phyloP scores from a whole-genome alignment of 2,113 vertebrate genomes.

The Euleptes europaea region DNA sequence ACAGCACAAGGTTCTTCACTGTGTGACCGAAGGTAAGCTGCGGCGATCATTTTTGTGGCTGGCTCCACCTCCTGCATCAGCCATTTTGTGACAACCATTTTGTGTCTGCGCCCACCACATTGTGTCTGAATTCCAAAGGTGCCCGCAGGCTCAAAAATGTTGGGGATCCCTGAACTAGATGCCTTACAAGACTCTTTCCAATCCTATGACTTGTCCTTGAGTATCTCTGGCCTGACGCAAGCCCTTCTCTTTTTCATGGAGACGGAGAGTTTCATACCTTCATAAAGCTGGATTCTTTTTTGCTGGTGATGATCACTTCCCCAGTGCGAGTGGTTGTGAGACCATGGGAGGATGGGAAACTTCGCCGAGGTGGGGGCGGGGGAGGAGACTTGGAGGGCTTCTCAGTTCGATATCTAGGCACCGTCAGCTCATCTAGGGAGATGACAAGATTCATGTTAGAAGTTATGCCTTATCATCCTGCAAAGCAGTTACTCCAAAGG shows the following conservation, averaged over 20 bases:
- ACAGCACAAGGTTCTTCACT: no score
- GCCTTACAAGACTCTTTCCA: neutral
- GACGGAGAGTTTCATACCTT: slow-evolving; percentile 55
- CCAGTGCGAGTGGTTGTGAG: slow-evolving; percentile 90
- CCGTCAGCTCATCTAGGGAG: slow-evolving; percentile 87
- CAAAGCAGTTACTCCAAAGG: neutral
- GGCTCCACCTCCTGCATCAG: no score
- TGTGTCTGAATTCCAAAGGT: no score
- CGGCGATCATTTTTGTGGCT: no score
- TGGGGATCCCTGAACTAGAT: no score
- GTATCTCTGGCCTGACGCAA: neutral
- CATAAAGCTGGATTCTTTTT: slow-evolving; percentile 81
- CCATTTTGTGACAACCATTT: no score
- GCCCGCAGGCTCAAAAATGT: no score
- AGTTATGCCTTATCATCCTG: neutral
- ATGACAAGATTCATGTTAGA: slow-evolving; percentile 21
- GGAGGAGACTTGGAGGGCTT: slow-evolving; percentile 97
- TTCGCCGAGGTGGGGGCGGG: slow-evolving; percentile 90
- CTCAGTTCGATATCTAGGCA: slow-evolving; percentile 92
- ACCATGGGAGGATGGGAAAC: slow-evolving; percentile 93
- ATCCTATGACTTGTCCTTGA: rapidly evolving
- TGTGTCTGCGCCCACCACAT: no score
- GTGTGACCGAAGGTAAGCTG: no score
- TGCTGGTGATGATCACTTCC: slow-evolving; percentile 90
- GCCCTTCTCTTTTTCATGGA: neutral